Conservation (phyloP, 2,797 vertebrate genomes). For the Galaxias olidus region DNA sequence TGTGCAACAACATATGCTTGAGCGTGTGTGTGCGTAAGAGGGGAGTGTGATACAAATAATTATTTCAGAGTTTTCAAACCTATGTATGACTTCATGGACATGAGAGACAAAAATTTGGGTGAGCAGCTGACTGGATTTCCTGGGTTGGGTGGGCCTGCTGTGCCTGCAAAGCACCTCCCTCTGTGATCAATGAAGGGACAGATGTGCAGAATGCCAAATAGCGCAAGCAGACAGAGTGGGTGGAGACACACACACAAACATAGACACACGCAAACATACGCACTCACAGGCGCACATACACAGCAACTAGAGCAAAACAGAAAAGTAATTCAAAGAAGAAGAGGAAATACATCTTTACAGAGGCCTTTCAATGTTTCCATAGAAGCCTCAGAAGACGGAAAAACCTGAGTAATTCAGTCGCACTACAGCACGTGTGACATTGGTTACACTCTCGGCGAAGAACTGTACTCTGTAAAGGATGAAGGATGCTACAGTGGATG, state of each 20-base stretch:
- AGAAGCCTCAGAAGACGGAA: too few relatives aligned
- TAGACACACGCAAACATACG: conserved; percentile 22
- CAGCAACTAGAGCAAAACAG: neutral
- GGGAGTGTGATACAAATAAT: neutral
- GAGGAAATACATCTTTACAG: conserved; percentile 21
- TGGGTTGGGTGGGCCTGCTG: conserved; percentile 39
- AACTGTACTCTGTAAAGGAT: conserved; percentile 30
- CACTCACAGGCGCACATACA: conserved; percentile 26
- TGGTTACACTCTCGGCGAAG: conserved; percentile 25
- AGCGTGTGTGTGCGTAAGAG: neutral
- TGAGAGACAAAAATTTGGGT: conserved; percentile 10
- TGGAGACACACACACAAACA: conserved; percentile 27
- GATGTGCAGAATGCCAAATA: conserved; percentile 56
- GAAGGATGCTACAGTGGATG: neutral
- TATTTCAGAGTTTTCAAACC: neutral
- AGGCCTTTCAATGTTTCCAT: too few relatives aligned
- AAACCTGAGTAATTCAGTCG: too few relatives aligned
- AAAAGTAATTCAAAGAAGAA: conserved; percentile 13
- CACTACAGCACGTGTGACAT: too few relatives aligned
- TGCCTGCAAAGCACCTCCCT: conserved; percentile 41
- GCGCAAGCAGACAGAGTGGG: conserved; percentile 44
- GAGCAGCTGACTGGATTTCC: conserved; percentile 38
- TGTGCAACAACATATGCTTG: neutral
- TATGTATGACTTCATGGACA: conserved; percentile 1
- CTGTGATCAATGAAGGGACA: conserved; percentile 63